phyloP scores from a whole-genome alignment of 2,113 vertebrate genomes.

The Eolophus roseicapilla region DNA sequence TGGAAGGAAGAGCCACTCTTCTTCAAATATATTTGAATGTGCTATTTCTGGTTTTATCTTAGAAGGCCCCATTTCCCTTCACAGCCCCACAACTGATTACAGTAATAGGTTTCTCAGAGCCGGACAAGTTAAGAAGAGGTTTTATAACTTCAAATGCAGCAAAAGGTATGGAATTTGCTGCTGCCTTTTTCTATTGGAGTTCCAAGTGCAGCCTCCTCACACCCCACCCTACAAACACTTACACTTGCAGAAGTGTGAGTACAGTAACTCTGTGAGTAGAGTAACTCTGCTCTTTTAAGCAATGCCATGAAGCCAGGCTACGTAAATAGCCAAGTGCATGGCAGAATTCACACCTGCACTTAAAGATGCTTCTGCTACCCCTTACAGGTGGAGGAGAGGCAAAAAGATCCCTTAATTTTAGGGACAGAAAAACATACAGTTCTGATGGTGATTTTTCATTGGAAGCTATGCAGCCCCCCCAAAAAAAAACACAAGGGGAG shows the following conservation, averaged over 20 bases:
- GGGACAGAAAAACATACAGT: neutral
- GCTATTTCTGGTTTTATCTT: conserved; percentile 57
- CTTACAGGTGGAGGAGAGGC: neutral
- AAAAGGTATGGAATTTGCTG: neutral
- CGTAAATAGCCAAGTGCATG: accelerated
- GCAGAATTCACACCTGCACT: neutral
- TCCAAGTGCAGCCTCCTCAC: neutral
- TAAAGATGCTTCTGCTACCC: neutral
- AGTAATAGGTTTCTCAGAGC: conserved; percentile 22
- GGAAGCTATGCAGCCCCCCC: neutral
- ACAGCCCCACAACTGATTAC: conserved; percentile 10
- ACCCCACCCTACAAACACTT: neutral
- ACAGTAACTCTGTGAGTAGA: neutral
- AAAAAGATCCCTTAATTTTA: neutral
- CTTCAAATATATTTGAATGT: conserved; percentile 49
- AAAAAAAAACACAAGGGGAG: neutral
- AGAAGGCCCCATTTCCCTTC: conserved; percentile 57
- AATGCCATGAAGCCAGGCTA: neutral
- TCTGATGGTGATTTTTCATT: neutral
- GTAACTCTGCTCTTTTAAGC: neutral
- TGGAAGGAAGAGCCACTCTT: conserved; percentile 20
- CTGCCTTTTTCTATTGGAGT: neutral
- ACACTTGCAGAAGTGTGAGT: neutral
- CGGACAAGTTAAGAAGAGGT: neutral
- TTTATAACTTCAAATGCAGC: neutral